A percentile compares a stretch with the other conserved stretches of the same genome.
Conservation (phyloP, 2,888 invertebrate species). For the Anthophora plumipes region DNA sequence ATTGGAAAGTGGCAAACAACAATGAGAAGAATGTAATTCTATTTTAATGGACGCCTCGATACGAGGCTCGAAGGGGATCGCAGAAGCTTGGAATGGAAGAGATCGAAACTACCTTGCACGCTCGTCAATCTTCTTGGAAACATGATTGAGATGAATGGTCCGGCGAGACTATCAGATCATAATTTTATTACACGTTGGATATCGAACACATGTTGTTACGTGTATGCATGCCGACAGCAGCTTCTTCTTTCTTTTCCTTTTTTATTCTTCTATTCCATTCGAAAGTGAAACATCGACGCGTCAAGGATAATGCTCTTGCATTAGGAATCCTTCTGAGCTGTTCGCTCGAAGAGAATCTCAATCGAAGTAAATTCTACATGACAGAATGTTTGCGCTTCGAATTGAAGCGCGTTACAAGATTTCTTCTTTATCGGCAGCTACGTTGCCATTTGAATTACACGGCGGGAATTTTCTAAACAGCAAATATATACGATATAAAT, state of each 20-base stretch:
- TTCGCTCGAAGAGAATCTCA: neutral
- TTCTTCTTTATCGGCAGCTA: slow-evolving; percentile 32
- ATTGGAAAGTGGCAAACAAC: too few relatives aligned
- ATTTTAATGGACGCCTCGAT: slow-evolving; percentile 2
- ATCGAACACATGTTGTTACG: slow-evolving; percentile 37
- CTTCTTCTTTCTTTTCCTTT: too few relatives aligned
- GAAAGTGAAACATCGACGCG: neutral
- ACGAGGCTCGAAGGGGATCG: neutral
- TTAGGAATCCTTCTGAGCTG: neutral
- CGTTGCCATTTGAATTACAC: neutral
- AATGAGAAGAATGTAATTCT: slow-evolving; percentile 12
- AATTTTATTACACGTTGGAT: slow-evolving; percentile 62
- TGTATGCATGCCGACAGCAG: neutral
- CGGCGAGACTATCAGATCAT: slow-evolving; percentile 56
- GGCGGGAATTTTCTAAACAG: too few relatives aligned
- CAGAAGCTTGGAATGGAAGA: slow-evolving; percentile 13
- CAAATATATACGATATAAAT: too few relatives aligned
- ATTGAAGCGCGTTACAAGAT: neutral
- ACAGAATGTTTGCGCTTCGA: neutral
- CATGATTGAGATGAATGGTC: slow-evolving; percentile 67
- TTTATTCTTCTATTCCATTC: neutral
- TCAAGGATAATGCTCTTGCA: neutral
- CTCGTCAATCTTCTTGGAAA: slow-evolving; percentile 66
- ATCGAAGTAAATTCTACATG: neutral
- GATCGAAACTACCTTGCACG: slow-evolving; percentile 39